Conservation (phyloP, 2,113 vertebrate species). For the Struthio camelus region DNA sequence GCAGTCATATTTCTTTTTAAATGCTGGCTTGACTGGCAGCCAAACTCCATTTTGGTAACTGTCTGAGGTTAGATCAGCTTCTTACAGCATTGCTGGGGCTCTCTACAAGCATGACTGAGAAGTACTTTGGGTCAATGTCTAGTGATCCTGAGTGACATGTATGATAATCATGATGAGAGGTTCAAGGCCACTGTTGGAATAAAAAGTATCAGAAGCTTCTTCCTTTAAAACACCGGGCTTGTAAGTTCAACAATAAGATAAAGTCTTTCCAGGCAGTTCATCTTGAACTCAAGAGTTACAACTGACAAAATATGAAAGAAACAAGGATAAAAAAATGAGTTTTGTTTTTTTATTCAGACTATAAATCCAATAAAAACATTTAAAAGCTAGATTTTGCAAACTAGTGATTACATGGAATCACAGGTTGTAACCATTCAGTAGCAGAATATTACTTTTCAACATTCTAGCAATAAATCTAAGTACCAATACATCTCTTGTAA, state of each 20-base stretch:
- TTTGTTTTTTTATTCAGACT: not conserved
- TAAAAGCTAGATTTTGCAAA: not conserved
- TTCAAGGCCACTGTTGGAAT: not conserved
- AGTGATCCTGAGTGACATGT: not conserved
- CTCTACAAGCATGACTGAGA: not conserved
- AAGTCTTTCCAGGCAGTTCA: not conserved
- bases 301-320: not conserved
- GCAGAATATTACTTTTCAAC: not conserved
- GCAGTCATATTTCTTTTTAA: not conserved
- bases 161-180: not conserved
- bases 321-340: accelerated
- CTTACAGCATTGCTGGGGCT: not conserved
- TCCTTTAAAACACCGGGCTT: not conserved
- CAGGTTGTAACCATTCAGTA: not conserved
- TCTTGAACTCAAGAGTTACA: not conserved
- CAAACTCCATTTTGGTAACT: not conserved
- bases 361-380: not conserved
- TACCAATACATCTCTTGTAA: not conserved
- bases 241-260: not conserved
- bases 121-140: not conserved
- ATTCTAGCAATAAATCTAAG: not conserved
- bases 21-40: not conserved
- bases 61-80: not conserved
- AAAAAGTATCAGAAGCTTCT: not conserved
- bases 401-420: not conserved